Evolutionary conservation across 2,113 vertebrate species (phyloP), one percentile per base, ranked within the genome.

Genomic region (Sander lucioperca): DNA sequence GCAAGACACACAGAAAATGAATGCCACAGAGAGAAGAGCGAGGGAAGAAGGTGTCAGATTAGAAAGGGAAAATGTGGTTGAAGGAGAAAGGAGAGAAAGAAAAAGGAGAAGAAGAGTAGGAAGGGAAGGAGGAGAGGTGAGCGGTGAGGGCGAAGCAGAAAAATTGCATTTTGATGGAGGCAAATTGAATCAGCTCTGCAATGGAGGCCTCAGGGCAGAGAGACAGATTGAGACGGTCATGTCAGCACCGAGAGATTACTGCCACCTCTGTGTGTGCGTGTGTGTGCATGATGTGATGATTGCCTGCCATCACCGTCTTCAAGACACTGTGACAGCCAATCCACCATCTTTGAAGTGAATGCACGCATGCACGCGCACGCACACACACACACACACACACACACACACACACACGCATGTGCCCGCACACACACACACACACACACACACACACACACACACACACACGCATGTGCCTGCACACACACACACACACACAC

Each of bases 151-250:
- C 0, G 16, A 83, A 65, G 87, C 83, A 61, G 79, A 89, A 74
- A 85, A 89, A 91, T 88, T 87, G 58, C 89, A 89, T 90, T 91
- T 91, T 91, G 87, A 93, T 93, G 85, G 84, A 91, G 80, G 86
- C 69, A 93, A 91, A 93, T 88, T 87, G 85, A 93, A 90, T 89
- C 84, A 66, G 74, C 59, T 86, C 80, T 86, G 85, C 61, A 62
- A 65, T 66, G 47, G 77, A 90, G 65, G 72, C 90, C 86, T 83
- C 18, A 0, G 74, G 92, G 84, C 86, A 83, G 30, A 79, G 64
- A 80, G 33, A 69, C 84, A 84, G 87, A 91, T 90, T 86, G 88
- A 88, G 79, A 86, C n/a, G 39, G 77, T 74, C 79, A 54, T 86
- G 89, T 87, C 86, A 82, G 89, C 57, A 50, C 18, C 0, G 57